Conservation (phyloP, 37 sponge, comb jelly and placozoan species). For the Ianthella basta region DNA sequence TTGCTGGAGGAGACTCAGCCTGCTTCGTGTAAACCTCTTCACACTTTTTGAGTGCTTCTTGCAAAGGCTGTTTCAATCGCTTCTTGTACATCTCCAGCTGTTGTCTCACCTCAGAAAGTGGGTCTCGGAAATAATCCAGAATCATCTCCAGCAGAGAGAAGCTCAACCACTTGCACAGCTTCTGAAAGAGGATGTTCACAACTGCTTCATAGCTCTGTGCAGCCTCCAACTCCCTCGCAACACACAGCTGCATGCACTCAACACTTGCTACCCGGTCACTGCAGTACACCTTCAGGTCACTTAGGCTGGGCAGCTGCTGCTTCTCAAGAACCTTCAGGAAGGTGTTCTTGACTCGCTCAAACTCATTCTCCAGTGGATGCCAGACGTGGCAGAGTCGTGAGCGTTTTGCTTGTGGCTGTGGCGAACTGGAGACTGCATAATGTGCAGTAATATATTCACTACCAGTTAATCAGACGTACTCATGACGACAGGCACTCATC, state of each 20-base stretch:
- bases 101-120: background rate
- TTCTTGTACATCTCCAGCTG: slow-evolving; percentile 8
- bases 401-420: background rate
- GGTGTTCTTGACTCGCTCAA: background rate
- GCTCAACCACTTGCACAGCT: background rate
- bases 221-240: background rate
- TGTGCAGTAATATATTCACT: too few relatives aligned
- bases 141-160: slow-evolving; percentile 2
- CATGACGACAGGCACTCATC: too few relatives aligned
- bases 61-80: background rate
- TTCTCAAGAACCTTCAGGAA: background rate
- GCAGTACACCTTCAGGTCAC: background rate
- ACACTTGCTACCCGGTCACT: background rate
- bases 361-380: slow-evolving; percentile 14
- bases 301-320: background rate
- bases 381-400: background rate
- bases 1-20: background rate
- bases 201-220: background rate
- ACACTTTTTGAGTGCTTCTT: too few relatives aligned
- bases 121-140: background rate
- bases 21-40: too few relatives aligned
- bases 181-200: background rate
- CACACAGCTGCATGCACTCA: background rate
- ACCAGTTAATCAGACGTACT: too few relatives aligned
- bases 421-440: too few relatives aligned